Base-by-base conservation (phyloP, 2,888 invertebrate genomes). In the Phorcus lineatus region DNA sequence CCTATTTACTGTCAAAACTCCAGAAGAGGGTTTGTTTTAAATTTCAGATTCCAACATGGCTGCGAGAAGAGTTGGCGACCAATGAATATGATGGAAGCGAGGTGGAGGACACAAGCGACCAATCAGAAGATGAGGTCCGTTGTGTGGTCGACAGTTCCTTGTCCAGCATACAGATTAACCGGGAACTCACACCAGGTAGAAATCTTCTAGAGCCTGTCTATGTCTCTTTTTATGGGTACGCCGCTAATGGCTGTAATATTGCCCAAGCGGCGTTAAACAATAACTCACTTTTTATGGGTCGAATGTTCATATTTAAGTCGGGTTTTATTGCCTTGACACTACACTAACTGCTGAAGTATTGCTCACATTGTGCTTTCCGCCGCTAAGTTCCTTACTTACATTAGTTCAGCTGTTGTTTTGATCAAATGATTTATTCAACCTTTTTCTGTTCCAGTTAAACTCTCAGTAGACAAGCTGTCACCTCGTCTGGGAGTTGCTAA, bases 151-250 rank as follows among this genome's bases (percentile, higher is more conserved):
- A 91, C 81, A 87, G 87, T 17, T 91, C 92, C 17, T 90, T 91
- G 90, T 87, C 90, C 13, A 90, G 90, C 83, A 91, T 92, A 74
- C 90, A 90, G 70, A 88, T 92, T 77, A 92, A 91, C 82, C 84
- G 86, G 62, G 88, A 89, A 31, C 83, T 91, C 17, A 89, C 88
- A 31, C 82, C 83, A 31, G 83, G 74, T 74, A 62, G 24, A 13
- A 28, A 62, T 24, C 1, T 6, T 13, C 47, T 47, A 1, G 4
- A 4, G 11, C 47, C 47, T 47, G 1, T 47, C 13, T 47, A 13
- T 47, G 47, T 47, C 47, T 47, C 36, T 36, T n/a, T n/a, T n/a
- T n/a, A n/a, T n/a, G n/a, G n/a, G n/a, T n/a, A n/a, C n/a, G n/a
- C n/a, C n/a, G n/a, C n/a, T n/a, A n/a, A n/a, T n/a, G n/a, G n/a